Conservation (phyloP, 2,888 invertebrate species). For the Nephrotoma appendiculata region DNA sequence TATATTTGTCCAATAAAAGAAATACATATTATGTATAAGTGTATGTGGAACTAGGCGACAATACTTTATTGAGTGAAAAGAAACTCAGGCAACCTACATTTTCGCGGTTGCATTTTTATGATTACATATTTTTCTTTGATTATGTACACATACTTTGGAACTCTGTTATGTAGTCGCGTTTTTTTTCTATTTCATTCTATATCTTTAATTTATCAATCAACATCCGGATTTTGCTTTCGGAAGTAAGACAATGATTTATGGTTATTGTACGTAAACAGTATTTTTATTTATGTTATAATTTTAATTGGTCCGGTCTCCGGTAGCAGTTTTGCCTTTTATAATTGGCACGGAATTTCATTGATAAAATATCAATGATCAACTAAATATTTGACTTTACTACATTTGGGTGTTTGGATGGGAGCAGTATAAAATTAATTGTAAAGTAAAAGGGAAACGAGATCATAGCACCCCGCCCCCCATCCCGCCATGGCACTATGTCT, state of each 20-base stretch:
- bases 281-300: no score
- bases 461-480: no score
- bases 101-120: neutral
- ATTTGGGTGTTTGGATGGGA: no score
- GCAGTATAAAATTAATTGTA: no score
- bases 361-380: no score
- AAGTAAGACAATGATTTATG: neutral
- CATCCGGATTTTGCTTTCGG: neutral
- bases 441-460: no score
- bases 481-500: no score
- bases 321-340: no score
- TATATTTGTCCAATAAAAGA: neutral
- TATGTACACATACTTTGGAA: neutral
- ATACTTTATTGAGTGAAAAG: neutral
- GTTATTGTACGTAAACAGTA: neutral
- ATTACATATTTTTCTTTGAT: neutral
- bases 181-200: neutral
- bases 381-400: no score
- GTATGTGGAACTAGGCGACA: neutral
- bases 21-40: neutral
- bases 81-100: neutral
- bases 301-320: no score
- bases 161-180: neutral
- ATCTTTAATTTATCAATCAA: neutral
- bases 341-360: no score